Evolutionary conservation across 2,888 invertebrate species (phyloP).

Genomic region (Cheilosia impressa): DNA sequence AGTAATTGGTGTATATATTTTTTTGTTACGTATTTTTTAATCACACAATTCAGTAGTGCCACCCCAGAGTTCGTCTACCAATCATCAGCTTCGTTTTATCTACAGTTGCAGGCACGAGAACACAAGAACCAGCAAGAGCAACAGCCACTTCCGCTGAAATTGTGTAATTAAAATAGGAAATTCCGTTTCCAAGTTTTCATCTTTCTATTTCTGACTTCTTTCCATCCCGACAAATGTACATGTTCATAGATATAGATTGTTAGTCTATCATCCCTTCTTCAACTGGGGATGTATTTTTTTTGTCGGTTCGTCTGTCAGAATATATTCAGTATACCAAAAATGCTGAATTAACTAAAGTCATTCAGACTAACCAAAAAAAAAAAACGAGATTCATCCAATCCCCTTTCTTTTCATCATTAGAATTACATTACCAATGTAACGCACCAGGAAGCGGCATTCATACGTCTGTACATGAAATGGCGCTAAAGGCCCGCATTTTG

Average conservation of each 20-base stretch:
- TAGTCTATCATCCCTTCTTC: conserved; percentile 53
- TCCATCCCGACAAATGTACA: not conserved
- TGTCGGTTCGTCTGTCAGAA: not conserved
- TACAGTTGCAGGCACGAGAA: conserved; percentile 50
- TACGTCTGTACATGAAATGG: conserved; percentile 1
- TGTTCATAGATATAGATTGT: conserved; percentile 24
- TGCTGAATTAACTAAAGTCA: conserved; percentile 61
- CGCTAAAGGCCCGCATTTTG: conserved; percentile 43
- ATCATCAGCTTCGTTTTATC: conserved; percentile 55
- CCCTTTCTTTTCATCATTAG: conserved; percentile 40
- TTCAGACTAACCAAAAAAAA: conserved; percentile 24
- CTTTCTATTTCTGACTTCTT: conserved; percentile 16
- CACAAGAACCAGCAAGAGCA: conserved; percentile 34
- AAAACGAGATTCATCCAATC: conserved; percentile 23
- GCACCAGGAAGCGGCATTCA: not conserved
- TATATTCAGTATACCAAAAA: conserved; percentile 11
- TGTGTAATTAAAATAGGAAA: conserved; percentile 70
- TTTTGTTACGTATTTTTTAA: conserved; percentile 21
- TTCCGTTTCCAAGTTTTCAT: conserved; percentile 47
- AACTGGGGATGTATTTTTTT: conserved; percentile 23
- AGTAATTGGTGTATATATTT: conserved; percentile 20
- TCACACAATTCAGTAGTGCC: conserved; percentile 12
- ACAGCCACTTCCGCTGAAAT: conserved; percentile 60
- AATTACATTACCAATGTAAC: conserved; percentile 49
- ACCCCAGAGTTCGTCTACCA: not conserved